These are phyloP conservation scores for Anneissia japonica DNA, from an alignment of 35 echinoderm and acorn worm species.

Conservation along the genomic window DNA sequence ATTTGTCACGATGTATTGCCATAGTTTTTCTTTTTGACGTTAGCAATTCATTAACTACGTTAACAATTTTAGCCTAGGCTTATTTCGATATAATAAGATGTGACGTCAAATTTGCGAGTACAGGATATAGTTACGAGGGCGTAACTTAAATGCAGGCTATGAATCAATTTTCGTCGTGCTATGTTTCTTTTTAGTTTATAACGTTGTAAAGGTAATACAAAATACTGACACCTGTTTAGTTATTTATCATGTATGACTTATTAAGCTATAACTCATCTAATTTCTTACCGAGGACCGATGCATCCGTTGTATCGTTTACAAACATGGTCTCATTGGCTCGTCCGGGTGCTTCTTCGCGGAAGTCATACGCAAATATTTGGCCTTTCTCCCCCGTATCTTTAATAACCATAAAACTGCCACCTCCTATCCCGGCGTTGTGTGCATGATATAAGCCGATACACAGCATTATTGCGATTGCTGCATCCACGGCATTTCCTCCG, in stretches of 20 bases:
- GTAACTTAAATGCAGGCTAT: too few species aligned
- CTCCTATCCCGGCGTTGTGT: slow-evolving; percentile 78
- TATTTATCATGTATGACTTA: background rate
- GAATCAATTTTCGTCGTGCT: background rate
- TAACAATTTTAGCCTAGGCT: too few species aligned
- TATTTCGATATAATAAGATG: too few species aligned
- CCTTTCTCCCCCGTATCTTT: slow-evolving; percentile 12
- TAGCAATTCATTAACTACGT: too few species aligned
- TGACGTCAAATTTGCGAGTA: too few species aligned
- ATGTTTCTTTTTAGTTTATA: background rate
- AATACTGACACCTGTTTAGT: background rate
- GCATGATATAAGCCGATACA: slow-evolving; percentile 64
- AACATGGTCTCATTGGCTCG: slow-evolving; percentile 46
- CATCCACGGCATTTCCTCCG: slow-evolving; percentile 69
- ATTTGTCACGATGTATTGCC: too few species aligned
- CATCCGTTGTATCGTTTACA: slow-evolving; percentile 5
- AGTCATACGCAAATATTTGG: slow-evolving; percentile 16
- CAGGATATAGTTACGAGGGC: too few species aligned
- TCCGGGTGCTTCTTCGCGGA: slow-evolving; percentile 55
- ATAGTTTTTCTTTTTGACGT: too few species aligned
- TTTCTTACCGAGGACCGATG: background rate
- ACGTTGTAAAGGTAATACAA: background rate
- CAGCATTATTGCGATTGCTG: slow-evolving; percentile 53
- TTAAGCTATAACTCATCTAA: background rate
- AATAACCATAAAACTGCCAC: slow-evolving; percentile 70